Conservation (phyloP, 1,140 invertebrate species). For the Lordiphosa clarofinis region DNA sequence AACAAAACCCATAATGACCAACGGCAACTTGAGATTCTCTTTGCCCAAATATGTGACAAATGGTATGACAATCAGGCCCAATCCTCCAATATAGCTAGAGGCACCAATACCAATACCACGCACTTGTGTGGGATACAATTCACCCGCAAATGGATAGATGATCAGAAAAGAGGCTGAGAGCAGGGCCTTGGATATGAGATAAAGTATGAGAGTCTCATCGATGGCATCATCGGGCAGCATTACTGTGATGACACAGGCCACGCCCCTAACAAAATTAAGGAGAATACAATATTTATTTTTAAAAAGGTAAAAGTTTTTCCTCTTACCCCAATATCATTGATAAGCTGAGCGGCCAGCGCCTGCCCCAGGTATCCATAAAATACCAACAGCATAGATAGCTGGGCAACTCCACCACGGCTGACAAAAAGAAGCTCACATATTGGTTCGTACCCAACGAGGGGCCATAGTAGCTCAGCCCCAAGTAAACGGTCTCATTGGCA, state of each 20-base stretch:
- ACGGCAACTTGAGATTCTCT: slow-evolving; percentile 89
- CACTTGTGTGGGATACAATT: slow-evolving; percentile 92
- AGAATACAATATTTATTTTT: neutral
- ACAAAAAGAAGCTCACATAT: slow-evolving; percentile 92
- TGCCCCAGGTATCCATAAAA: slow-evolving; percentile 90
- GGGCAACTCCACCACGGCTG: slow-evolving; percentile 90
- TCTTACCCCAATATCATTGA: slow-evolving; percentile 86
- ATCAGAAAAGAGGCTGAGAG: slow-evolving; percentile 95
- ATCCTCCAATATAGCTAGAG: slow-evolving; percentile 91
- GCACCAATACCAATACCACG: slow-evolving; percentile 93
- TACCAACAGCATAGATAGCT: slow-evolving; percentile 92
- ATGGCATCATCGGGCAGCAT: slow-evolving; percentile 87
- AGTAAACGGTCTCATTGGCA: slow-evolving; percentile 89
- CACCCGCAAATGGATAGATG: slow-evolving; percentile 94
- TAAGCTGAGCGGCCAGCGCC: slow-evolving; percentile 90
- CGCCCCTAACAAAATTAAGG: slow-evolving; percentile 81
- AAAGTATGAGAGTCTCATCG: slow-evolving; percentile 86
- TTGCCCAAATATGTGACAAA: slow-evolving; percentile 94
- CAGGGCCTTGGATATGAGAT: slow-evolving; percentile 92
- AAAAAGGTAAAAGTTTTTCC: neutral
- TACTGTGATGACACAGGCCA: slow-evolving; percentile 90
- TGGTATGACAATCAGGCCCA: slow-evolving; percentile 93
- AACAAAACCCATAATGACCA: slow-evolving; percentile 89
- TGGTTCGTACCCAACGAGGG: slow-evolving; percentile 91
- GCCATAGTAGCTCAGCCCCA: slow-evolving; percentile 90